Evolutionary conservation across 1,140 invertebrate genomes (phyloP).

Genomic region (Cotesia chilonis): DNA sequence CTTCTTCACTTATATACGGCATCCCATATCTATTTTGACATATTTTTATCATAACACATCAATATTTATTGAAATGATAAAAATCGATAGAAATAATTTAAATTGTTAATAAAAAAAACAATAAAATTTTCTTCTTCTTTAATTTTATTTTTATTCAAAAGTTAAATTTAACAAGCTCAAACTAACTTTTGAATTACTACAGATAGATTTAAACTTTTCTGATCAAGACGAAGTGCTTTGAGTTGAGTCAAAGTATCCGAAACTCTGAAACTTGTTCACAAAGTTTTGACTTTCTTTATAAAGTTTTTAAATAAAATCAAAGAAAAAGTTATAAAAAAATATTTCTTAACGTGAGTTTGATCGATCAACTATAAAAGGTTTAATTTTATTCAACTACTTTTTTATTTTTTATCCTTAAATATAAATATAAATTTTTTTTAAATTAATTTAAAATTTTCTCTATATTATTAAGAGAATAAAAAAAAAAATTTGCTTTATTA

Average conservation of each 20-base stretch:
- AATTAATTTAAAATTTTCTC: too few relatives aligned
- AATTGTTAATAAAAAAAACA: too few relatives aligned
- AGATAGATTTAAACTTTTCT: conserved; percentile 38
- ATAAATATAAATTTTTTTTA: too few relatives aligned
- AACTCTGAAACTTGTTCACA: conserved; percentile 10
- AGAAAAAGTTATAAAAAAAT: not conserved
- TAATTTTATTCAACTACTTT: too few relatives aligned
- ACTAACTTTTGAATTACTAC: conserved; percentile 32
- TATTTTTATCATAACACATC: conserved; percentile 3
- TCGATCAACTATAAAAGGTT: conserved; percentile 24
- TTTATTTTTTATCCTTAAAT: conserved; percentile 11
- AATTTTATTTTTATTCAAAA: conserved; percentile 12
- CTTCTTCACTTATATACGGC: not conserved
- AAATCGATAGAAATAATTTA: too few relatives aligned
- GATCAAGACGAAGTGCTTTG: conserved; percentile 32
- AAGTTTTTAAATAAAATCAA: too few relatives aligned
- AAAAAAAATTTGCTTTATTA: too few relatives aligned
- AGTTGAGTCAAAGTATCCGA: too few relatives aligned
- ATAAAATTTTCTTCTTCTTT: not conserved
- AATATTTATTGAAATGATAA: too few relatives aligned
- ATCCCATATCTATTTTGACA: not conserved
- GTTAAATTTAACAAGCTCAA: conserved; percentile 17
- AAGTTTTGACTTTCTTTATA: conserved; percentile 2
- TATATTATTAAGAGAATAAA: too few relatives aligned
- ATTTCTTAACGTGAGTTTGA: conserved; percentile 29